phyloP scores from a whole-genome alignment of 2,797 vertebrate species.

The Anas acuta region DNA sequence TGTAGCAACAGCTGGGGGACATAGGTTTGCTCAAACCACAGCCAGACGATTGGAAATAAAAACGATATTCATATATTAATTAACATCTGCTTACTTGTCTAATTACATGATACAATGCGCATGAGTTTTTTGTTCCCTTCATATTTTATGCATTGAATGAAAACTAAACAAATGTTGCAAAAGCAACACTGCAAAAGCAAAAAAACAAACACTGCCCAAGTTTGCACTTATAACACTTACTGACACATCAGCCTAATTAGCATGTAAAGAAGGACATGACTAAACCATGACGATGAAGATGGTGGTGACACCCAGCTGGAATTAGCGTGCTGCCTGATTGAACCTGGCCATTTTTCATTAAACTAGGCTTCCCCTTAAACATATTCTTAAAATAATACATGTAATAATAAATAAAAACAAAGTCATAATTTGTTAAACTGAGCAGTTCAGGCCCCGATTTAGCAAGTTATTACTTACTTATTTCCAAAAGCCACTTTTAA shows the following conservation, averaged over 20 bases:
- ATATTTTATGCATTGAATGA: constrained; percentile 64
- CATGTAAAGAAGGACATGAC: constrained; percentile 20
- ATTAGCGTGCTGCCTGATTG: not conserved
- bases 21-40: constrained; percentile 66
- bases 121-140: constrained; percentile 53
- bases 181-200: constrained; percentile 35
- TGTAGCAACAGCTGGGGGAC: constrained; percentile 58
- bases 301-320: not conserved
- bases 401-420: not conserved
- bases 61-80: constrained; percentile 67
- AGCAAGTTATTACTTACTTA: constrained; percentile 59
- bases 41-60: constrained; percentile 64
- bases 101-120: constrained; percentile 52
- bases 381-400: not conserved
- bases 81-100: constrained; percentile 46
- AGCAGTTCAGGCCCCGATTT: constrained; percentile 19
- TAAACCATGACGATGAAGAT: not conserved
- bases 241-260: constrained; percentile 43
- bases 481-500: constrained; percentile 55
- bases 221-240: not conserved
- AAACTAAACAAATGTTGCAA: constrained; percentile 63
- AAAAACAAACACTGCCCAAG: constrained; percentile 23
- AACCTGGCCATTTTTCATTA: constrained; percentile 18
- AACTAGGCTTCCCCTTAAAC: not conserved
- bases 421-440: constrained; percentile 42